Conservation (phyloP, 2,113 vertebrate species). For the Holacanthus passer region DNA sequence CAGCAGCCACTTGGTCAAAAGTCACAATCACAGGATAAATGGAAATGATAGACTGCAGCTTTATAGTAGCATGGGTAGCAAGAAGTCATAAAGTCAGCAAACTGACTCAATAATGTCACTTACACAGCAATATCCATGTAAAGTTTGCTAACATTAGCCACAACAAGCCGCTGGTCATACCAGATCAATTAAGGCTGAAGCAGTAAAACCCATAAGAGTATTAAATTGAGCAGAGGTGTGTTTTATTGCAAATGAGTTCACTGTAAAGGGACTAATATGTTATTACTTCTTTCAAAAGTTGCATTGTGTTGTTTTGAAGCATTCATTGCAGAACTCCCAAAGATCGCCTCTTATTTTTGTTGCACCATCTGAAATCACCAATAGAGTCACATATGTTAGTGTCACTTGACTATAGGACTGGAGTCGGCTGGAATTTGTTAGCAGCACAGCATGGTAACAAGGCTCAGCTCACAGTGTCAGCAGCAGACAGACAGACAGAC, state of each 20-base stretch:
- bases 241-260: neutral
- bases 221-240: neutral
- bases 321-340: too few species aligned
- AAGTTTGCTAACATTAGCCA: too few species aligned
- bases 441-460: neutral
- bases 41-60: neutral
- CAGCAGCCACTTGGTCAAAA: too few species aligned
- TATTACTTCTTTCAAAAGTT: neutral
- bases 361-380: neutral
- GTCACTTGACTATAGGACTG: neutral
- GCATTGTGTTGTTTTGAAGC: neutral
- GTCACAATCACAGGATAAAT: too few species aligned
- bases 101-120: too few species aligned
- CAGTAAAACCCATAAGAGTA: too few species aligned
- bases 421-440: neutral
- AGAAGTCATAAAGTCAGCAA: too few species aligned
- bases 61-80: too few species aligned
- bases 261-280: neutral
- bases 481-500: neutral
- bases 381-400: neutral
- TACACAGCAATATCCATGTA: too few species aligned
- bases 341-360: neutral
- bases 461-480: slow-evolving; percentile 1
- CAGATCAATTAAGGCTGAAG: too few species aligned
- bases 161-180: too few species aligned